Base-by-base conservation (phyloP, 2,888 invertebrate genomes). In the Erannis defoliaria region DNA sequence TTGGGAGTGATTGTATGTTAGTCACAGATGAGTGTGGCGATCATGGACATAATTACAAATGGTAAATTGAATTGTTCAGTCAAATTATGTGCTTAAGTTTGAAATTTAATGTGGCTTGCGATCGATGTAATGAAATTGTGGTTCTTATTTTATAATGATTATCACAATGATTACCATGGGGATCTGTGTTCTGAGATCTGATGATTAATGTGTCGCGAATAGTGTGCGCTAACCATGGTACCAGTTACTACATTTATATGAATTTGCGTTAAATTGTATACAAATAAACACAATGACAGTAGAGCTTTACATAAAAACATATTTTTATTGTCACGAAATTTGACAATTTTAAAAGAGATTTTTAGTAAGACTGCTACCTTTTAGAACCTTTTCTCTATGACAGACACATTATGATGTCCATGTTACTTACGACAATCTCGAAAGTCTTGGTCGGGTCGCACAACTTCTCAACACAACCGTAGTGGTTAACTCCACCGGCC, bases 401-500 rank as follows among this genome's bases (percentile, higher is more conserved):
- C 40, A 59, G 21, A 64, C 45, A 62, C n/a, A 45, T 4, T 48
- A 46, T 26, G n/a, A 50, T 29, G 10, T 5, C 21, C 9, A 29
- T 37, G n/a, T 16, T 37, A 85, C 91, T 86, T 86, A 93, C 93
- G 45, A 80, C 90, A 62, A 92, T 92, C 62, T 92, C 90, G 37
- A 81, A 84, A 14, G 92, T 92, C 76, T 94, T 94, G 51, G 94
- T 94, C 0, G 97, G 97, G 82, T 97, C 97, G 77, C 97, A 97
- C 71, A 97, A 94, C 77, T 96, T 96, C 75, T 96, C 95, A 19
- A 97, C 88, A 78, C 97, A 97, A 50, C 95, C 95, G 68, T 94
- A 94, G 81, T 97, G 96, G 42, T 94, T 95, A 78, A 97, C 95
- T 0, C 96, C 97, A 42, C 95, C 95, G 2, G 94, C 86, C 12